Conservation (phyloP, 2,113 vertebrate species). For the Telmatochromis brichardi region DNA sequence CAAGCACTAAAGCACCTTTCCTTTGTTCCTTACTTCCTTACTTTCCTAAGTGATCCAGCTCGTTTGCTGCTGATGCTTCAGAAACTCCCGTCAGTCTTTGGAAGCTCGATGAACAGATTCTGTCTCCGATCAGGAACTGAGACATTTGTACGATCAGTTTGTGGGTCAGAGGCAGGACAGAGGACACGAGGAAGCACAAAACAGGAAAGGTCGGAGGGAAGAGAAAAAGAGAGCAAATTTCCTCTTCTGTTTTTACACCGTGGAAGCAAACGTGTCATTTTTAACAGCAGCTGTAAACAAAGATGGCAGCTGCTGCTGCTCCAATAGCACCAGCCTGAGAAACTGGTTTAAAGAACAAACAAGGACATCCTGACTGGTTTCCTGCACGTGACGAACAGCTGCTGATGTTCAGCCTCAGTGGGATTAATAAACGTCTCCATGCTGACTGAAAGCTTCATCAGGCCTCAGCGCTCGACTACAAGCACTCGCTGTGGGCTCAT, state of each 20-base stretch:
- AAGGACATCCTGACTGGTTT: background rate
- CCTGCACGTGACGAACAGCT: background rate
- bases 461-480: background rate
- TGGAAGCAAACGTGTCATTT: background rate
- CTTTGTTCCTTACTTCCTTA: accelerated
- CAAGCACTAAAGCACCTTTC: background rate
- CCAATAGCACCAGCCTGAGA: background rate
- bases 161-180: background rate
- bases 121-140: accelerated
- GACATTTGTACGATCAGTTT: background rate
- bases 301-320: background rate
- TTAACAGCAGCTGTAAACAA: background rate
- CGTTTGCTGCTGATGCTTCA: background rate
- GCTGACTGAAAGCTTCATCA: background rate
- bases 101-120: background rate
- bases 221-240: accelerated
- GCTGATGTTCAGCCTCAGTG: accelerated
- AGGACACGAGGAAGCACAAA: background rate
- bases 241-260: background rate
- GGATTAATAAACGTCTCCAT: background rate
- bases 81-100: background rate
- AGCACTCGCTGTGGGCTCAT: background rate
- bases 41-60: accelerated
- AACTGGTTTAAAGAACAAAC: background rate
- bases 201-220: background rate